Conservation (phyloP, 1,140 invertebrate genomes). For the Macrosteles quadrilineatus region DNA sequence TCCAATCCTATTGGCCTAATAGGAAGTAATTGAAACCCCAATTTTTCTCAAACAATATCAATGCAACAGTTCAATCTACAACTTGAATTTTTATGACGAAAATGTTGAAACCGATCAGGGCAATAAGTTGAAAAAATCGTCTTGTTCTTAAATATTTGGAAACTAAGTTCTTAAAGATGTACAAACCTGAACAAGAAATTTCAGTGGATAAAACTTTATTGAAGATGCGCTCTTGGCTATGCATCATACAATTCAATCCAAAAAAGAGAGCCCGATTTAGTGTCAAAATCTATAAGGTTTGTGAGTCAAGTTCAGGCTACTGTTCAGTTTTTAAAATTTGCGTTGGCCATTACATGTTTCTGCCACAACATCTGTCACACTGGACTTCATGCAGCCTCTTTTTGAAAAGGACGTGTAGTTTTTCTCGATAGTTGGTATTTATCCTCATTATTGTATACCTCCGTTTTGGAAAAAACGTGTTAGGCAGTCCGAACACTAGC, state of each 20-base stretch:
- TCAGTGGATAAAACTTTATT: not conserved
- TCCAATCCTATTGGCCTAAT: too few relatives aligned
- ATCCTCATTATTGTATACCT: not conserved
- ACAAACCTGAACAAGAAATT: not conserved
- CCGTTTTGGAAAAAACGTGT: not conserved
- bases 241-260: not conserved
- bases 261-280: not conserved
- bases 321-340: not conserved
- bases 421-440: not conserved
- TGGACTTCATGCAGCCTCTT: not conserved
- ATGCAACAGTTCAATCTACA: not conserved
- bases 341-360: not conserved
- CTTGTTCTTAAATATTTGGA: not conserved
- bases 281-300: not conserved
- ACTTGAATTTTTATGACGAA: slow-evolving; percentile 1
- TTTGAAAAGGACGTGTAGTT: not conserved
- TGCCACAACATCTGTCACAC: not conserved
- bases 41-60: not conserved
- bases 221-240: not conserved
- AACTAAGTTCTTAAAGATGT: not conserved
- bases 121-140: not conserved
- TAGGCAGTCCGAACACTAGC: not conserved
- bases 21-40: not conserved
- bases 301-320: slow-evolving; percentile 1
- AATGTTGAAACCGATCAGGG: not conserved